Evolutionary conservation across 2,888 invertebrate genomes (phyloP), one percentile per base, ranked within the genome.

Genomic region (Pogonocherus hispidulus): DNA sequence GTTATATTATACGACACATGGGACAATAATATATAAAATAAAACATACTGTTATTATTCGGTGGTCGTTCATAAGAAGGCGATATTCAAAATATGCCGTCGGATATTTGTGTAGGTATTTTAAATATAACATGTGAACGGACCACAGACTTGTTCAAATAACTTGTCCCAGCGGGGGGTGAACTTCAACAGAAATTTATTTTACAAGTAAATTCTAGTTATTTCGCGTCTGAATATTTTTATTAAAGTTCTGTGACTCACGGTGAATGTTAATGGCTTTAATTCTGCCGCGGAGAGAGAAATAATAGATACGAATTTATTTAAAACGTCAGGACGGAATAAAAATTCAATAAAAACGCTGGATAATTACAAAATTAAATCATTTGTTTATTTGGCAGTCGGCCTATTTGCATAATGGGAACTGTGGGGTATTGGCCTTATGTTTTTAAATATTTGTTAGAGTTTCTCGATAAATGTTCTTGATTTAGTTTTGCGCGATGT

Each of bases 101-200:
- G 6, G 41, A 57, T 49, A 57, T n/a, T 46, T 57, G 65, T 65
- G 65, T 57, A 65, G 56, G 65, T 65, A 65, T 57, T 57, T 59
- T 59, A 47, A 59, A 27, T 59, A 18, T 59, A 59, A 59, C 32
- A 69, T 69, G 67, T 67, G 72, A 72, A 69, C 54, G 63, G 49
- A 54, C 68, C 63, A 70, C 69, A 67, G 69, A 69, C 70, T 67
- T 70, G 66, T 66, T 72, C 62, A 67, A 76, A 76, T 74, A 77
- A 75, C 74, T 73, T 63, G 75, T 57, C 69, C 76, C 5, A 77
- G 32, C 66, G 76, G 73, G 76, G 78, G 75, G 77, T 76, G 66
- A 69, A 67, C 76, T 78, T 78, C 71, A 76, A 72, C 71, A 37
- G 70, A 71, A 75, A 78, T 78, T 78, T 77, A 78, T 78, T 73